Evolutionary conservation across 2,797 vertebrate genomes (phyloP).

Genomic region (Tokudaia muenninki): DNA sequence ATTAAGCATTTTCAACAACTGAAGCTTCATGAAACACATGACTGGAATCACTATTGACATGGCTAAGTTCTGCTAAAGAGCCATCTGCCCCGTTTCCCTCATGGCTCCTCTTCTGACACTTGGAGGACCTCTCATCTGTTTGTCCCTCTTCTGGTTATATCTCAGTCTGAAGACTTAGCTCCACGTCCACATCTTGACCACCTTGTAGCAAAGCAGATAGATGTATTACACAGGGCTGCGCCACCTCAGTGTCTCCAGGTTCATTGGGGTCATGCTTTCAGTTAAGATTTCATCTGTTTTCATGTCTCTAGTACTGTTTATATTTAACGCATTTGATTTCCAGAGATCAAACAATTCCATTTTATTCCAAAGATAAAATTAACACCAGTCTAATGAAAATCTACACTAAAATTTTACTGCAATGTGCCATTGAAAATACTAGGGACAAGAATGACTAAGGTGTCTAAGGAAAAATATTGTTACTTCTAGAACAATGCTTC

Average conservation of each 20-base stretch:
- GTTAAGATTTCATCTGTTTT: background rate
- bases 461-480: slow-evolving; percentile 5
- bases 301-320: background rate
- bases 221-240: background rate
- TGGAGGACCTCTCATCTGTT: background rate
- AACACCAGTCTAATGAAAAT: slow-evolving; percentile 19
- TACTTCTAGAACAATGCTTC: background rate
- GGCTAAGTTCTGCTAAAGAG: background rate
- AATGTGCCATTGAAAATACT: background rate
- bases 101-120: background rate
- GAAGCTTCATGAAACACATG: background rate
- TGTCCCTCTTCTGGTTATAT: background rate
- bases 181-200: too few species aligned
- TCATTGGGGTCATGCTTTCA: background rate
- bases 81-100: background rate
- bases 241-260: slow-evolving; percentile 2
- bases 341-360: background rate
- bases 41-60: background rate
- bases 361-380: slow-evolving; percentile 18
- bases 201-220: background rate
- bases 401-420: background rate
- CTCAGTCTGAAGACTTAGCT: background rate
- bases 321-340: background rate
- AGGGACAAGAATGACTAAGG: background rate
- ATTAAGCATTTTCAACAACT: background rate